Evolutionary conservation across 2,888 invertebrate species (phyloP), one percentile per base, ranked within the genome.

Genomic region (Ornithoptera priamus): DNA sequence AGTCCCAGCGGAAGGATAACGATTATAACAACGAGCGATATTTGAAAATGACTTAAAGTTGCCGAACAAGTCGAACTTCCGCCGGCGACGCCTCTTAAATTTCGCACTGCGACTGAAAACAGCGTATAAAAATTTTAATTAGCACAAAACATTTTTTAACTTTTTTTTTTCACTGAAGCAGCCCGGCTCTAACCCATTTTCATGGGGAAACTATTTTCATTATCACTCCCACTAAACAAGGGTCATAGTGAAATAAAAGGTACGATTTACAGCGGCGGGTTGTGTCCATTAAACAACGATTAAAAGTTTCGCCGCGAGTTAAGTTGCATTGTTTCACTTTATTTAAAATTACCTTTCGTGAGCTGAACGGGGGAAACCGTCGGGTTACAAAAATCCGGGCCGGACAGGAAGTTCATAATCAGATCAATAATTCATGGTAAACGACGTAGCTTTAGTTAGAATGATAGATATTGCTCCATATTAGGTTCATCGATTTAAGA

Each of bases 161-260:
- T 30, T 30, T 30, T 30, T 30, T 60, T 69, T 65, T 42, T 2
- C 24, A 22, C 20, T 58, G 24, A 39, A 46, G 30, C 63, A 58
- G 46, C 36, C 24, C 62, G 17, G 20, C 30, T 65, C n/a, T 15
- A 65, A 30, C 20, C 46, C 61, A 62, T 50, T 69, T 69, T 57
- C 30, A 57, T 57, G 42, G 46, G 46, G 30, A 62, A 65, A 62
- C 65, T 65, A 69, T 69, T 65, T 65, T 69, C 69, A 69, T 69
- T 69, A 69, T 61, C 61, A 65, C 61, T 65, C 61, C 42, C 30
- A 46, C 10, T 42, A 59, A 68, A 63, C 22, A 58, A 62, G 58
- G 46, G 24, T 24, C 22, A 22, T 56, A 56, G 56, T n/a, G 20
- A 62, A 69, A 69, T 69, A 30, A 56, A 57, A 30, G 61, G 64